phyloP scores from a whole-genome alignment of 2,797 vertebrate genomes.

The Avahi laniger region DNA sequence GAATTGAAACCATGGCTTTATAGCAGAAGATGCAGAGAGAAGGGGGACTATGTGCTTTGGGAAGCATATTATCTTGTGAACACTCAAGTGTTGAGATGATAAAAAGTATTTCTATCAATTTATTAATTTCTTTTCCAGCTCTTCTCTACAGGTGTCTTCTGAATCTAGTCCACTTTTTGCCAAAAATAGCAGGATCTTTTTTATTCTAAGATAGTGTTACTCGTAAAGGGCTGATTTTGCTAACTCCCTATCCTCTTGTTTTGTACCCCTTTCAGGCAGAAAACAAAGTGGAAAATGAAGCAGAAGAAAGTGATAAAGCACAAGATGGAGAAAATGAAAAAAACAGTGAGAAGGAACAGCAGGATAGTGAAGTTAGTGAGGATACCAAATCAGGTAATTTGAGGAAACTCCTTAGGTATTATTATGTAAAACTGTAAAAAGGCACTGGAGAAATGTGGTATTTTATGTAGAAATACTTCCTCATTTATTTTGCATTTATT shows the following conservation, averaged over 20 bases:
- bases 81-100: background rate
- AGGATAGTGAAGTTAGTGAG: slow-evolving; percentile 73
- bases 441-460: background rate
- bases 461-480: background rate
- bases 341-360: slow-evolving; percentile 80
- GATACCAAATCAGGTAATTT: slow-evolving; percentile 83
- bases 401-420: background rate
- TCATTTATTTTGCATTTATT: background rate
- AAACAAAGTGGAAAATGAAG: slow-evolving; percentile 83
- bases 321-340: slow-evolving; percentile 85
- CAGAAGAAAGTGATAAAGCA: slow-evolving; percentile 80
- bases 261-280: slow-evolving; percentile 76
- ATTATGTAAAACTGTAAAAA: background rate
- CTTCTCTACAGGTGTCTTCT: background rate
- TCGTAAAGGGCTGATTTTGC: background rate
- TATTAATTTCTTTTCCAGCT: background rate
- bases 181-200: background rate
- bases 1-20: background rate
- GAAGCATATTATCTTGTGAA: background rate
- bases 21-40: background rate
- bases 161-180: background rate
- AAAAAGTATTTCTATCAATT: background rate
- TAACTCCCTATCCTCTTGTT: background rate
- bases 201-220: background rate
- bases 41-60: background rate